Conservation (phyloP, 2,797 vertebrate species). For the Thaleichthys pacificus region DNA sequence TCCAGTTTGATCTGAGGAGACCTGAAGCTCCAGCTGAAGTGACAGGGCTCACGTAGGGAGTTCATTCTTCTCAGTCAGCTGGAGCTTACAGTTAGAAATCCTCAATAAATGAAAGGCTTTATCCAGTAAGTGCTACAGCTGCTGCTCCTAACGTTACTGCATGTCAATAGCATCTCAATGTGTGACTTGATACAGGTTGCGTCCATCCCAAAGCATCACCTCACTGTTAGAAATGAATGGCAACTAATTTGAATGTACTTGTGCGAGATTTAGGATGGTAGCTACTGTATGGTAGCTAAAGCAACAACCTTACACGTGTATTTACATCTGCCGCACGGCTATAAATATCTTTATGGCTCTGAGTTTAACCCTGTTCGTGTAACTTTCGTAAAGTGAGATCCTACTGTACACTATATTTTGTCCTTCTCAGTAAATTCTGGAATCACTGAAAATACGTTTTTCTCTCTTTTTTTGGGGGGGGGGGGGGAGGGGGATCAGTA, state of each 20-base stretch:
- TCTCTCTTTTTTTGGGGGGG: slow-evolving; percentile 24
- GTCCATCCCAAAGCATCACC: neutral
- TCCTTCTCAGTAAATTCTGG: slow-evolving; percentile 7
- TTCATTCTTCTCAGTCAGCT: slow-evolving; percentile 27
- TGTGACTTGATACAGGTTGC: neutral
- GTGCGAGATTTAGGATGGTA: neutral
- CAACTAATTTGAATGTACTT: neutral
- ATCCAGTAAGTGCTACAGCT: slow-evolving; percentile 5
- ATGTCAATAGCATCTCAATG: neutral
- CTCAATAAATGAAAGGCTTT: slow-evolving; percentile 56
- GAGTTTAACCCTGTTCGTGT: neutral
- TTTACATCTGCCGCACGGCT: too few relatives aligned
- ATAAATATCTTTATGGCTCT: too few relatives aligned
- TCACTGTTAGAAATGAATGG: neutral
- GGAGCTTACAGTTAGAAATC: slow-evolving; percentile 49
- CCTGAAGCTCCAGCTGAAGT: neutral
- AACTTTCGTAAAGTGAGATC: neutral
- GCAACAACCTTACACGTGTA: neutral
- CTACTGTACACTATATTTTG: neutral
- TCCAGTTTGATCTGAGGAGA: neutral
- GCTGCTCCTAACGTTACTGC: slow-evolving; percentile 17
- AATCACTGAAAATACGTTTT: slow-evolving; percentile 40
- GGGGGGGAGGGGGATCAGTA: neutral
- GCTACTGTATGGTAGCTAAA: neutral
- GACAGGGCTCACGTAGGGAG: slow-evolving; percentile 26